Evolutionary conservation across 1,140 invertebrate genomes (phyloP).

Genomic region (Calycopis cecrops): DNA sequence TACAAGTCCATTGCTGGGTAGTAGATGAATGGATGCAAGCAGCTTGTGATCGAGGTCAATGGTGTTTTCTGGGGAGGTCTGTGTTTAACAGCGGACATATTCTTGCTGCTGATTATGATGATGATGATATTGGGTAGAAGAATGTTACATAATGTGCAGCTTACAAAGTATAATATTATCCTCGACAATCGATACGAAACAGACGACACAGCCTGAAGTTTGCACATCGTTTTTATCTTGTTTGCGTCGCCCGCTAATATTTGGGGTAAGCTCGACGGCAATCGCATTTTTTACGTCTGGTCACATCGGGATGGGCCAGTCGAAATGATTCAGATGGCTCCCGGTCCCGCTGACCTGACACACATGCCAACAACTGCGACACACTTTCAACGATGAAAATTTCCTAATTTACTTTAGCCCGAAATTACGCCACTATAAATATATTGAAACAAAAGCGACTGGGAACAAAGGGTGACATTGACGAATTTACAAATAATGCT

Average conservation of each 20-base stretch:
- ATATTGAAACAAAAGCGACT: slow-evolving; percentile 33
- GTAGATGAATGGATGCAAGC: no score
- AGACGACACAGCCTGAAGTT: background rate
- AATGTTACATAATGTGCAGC: no score
- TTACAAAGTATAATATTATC: no score
- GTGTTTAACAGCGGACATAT: no score
- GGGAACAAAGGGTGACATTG: slow-evolving; percentile 22
- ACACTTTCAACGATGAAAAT: slow-evolving; percentile 48
- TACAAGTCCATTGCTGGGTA: no score
- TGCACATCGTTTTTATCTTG: slow-evolving; percentile 15
- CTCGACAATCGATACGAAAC: no score
- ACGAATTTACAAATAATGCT: slow-evolving; percentile 30
- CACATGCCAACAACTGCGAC: slow-evolving; percentile 53
- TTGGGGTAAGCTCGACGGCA: slow-evolving; percentile 16
- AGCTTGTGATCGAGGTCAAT: no score
- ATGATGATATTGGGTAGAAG: no score
- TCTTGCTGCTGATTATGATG: no score
- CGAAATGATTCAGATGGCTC: slow-evolving; percentile 58
- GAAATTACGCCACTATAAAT: slow-evolving; percentile 34
- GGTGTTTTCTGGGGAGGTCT: no score
- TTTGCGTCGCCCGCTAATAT: slow-evolving; percentile 13
- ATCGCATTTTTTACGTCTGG: slow-evolving; percentile 26
- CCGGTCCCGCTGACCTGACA: slow-evolving; percentile 51
- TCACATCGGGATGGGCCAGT: slow-evolving; percentile 43
- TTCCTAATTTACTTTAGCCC: slow-evolving; percentile 46